Evolutionary conservation across 2,888 invertebrate genomes (phyloP).

Genomic region (Andrena fulva): DNA sequence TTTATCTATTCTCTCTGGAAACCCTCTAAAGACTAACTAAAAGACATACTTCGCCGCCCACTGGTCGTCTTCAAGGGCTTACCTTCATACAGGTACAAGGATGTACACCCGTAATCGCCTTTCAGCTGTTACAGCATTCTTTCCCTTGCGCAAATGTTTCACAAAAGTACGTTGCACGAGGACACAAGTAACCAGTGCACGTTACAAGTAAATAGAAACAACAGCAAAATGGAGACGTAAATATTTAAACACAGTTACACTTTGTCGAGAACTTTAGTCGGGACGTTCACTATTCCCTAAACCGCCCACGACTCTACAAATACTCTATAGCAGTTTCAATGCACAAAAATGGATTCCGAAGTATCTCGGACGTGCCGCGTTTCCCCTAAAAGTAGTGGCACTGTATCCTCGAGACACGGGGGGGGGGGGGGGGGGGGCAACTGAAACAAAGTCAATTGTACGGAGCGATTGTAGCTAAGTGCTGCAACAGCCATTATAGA

Average conservation of each 20-base stretch:
- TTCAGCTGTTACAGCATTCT: background rate
- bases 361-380: background rate
- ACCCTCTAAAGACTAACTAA: background rate
- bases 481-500: conserved; percentile 37
- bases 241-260: too few relatives aligned
- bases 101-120: background rate
- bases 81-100: background rate
- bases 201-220: too few relatives aligned
- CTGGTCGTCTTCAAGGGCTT: background rate
- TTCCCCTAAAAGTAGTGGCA: background rate
- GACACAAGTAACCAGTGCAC: background rate
- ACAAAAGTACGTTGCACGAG: background rate
- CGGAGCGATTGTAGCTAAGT: conserved; percentile 23
- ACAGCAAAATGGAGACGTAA: too few relatives aligned
- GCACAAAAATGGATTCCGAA: background rate
- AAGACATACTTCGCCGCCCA: background rate
- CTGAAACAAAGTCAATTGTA: conserved; percentile 7
- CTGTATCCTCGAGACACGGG: background rate
- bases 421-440: background rate
- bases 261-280: too few relatives aligned
- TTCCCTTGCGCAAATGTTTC: background rate
- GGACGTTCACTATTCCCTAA: too few relatives aligned
- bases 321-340: background rate
- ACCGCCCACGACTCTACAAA: too few relatives aligned
- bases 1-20: background rate